These are phyloP conservation scores for Rhincodon typus DNA, from an alignment of 2,797 vertebrate genomes.

Conservation along the genomic window DNA sequence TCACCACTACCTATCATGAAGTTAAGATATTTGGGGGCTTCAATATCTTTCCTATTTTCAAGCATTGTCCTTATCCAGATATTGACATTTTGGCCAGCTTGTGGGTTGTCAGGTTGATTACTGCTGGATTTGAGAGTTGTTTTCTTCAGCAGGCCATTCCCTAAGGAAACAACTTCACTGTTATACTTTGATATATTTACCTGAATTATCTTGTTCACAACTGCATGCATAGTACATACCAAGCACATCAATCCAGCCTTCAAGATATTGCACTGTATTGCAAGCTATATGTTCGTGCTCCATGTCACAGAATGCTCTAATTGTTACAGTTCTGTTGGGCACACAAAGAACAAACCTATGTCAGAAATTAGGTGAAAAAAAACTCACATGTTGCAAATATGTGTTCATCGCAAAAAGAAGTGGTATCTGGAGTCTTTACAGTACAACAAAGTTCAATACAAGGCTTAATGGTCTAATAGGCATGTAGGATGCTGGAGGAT, in stretches of 20 bases:
- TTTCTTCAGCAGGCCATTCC: slow-evolving; percentile 13
- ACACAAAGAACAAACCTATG: background rate
- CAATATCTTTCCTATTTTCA: slow-evolving; percentile 17
- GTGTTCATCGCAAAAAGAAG: background rate
- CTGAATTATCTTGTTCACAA: background rate
- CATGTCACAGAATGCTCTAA: background rate
- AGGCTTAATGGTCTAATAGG: background rate
- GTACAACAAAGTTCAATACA: background rate
- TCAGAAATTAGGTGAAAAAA: background rate
- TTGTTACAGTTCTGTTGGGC: background rate
- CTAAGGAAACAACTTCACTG: slow-evolving; percentile 10
- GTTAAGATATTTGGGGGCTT: background rate
- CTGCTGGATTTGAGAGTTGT: slow-evolving; percentile 16
- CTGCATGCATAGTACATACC: slow-evolving; percentile 1
- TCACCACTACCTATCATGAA: slow-evolving; percentile 1
- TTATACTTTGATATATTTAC: slow-evolving; percentile 3
- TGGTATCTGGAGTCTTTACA: background rate
- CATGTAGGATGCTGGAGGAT: background rate
- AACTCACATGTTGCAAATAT: background rate
- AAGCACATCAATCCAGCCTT: slow-evolving; percentile 27
- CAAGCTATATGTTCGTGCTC: background rate
- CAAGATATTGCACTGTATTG: background rate
- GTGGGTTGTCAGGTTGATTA: background rate
- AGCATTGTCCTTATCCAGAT: slow-evolving; percentile 18
- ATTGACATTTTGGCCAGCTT: slow-evolving; percentile 11